Conservation (phyloP, 2,888 invertebrate genomes). For the Acronicta alni region DNA sequence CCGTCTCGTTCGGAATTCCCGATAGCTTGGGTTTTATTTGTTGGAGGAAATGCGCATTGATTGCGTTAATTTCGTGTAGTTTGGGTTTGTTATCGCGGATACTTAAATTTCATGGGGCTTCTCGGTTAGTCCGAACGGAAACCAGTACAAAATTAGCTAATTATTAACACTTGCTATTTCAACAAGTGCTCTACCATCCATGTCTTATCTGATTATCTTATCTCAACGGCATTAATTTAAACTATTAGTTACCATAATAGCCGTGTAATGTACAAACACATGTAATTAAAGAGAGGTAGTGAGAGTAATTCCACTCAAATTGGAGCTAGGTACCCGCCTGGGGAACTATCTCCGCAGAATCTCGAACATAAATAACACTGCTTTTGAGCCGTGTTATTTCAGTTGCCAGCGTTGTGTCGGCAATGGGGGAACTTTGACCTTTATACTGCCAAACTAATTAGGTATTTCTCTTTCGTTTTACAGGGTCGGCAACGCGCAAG, state of each 20-base stretch:
- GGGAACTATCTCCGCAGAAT: no score
- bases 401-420: no score
- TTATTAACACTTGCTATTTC: background rate
- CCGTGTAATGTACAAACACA: background rate
- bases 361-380: no score
- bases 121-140: slow-evolving; percentile 5
- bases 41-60: slow-evolving; percentile 61
- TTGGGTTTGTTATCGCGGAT: slow-evolving; percentile 56
- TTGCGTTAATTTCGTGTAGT: slow-evolving; percentile 58
- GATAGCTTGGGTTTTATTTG: slow-evolving; percentile 68
- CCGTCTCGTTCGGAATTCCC: slow-evolving; percentile 69
- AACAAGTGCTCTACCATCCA: background rate
- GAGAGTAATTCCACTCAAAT: no score
- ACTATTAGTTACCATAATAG: slow-evolving; percentile 12
- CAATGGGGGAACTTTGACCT: no score
- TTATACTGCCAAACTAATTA: no score
- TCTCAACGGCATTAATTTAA: slow-evolving; percentile 15
- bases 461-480: no score
- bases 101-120: slow-evolving; percentile 43
- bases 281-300: no score
- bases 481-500: no score
- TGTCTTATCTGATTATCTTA: slow-evolving; percentile 38
- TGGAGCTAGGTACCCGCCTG: no score
- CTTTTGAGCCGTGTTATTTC: no score
- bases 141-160: slow-evolving; percentile 12